Conservation (phyloP, 2,797 vertebrate species). For the Vireo griseus region DNA sequence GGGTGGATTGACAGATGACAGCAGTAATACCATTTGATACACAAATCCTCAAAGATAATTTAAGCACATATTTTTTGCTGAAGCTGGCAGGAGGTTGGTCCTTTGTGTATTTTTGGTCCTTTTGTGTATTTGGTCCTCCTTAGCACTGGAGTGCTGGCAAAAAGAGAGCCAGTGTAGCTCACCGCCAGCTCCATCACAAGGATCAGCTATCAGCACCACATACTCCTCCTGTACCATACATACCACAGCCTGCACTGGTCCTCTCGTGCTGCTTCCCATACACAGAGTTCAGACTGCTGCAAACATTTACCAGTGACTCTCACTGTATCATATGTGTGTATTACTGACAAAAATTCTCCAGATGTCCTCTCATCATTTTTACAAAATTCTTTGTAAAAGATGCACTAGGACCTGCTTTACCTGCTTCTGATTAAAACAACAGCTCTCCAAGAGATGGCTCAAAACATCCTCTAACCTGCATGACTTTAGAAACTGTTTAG, state of each 20-base stretch:
- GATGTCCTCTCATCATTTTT: neutral
- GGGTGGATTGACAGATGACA: neutral
- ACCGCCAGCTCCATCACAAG: neutral
- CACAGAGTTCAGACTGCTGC: neutral
- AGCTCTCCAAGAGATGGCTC: neutral
- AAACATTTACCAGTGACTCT: neutral
- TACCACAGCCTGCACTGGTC: neutral
- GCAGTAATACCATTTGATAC: neutral
- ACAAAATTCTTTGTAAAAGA: neutral
- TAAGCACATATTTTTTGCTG: neutral
- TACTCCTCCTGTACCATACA: rapidly evolving
- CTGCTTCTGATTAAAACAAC: neutral
- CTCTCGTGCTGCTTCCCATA: neutral
- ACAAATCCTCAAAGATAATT: neutral
- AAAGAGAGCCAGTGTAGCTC: neutral
- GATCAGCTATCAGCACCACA: neutral
- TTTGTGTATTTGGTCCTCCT: neutral
- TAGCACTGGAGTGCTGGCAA: neutral
- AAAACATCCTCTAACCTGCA: neutral
- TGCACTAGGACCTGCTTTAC: neutral
- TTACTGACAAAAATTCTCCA: neutral
- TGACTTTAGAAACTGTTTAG: neutral
- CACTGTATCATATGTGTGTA: neutral
- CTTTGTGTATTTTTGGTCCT: neutral
- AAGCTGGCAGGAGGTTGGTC: neutral